These are phyloP conservation scores for Festucalex cinctus DNA, from an alignment of 2,113 vertebrate genomes.

Conservation along the genomic window DNA sequence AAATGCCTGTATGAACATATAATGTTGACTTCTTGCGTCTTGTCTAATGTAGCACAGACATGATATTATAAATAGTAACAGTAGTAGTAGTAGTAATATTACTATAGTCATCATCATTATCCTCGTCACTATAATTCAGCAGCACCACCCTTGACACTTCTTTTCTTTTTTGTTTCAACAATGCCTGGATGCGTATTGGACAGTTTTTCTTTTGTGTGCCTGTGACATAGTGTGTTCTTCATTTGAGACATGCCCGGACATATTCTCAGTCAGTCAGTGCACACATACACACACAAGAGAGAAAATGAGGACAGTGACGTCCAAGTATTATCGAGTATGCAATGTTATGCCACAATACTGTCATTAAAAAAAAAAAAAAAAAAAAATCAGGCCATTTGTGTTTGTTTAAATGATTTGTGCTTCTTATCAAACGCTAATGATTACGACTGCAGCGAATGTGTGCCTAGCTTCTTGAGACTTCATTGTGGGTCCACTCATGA, in stretches of 20 bases:
- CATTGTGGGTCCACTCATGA: neutral
- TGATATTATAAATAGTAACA: no score
- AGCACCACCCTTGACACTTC: neutral
- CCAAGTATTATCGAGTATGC: neutral
- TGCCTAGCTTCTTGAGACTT: neutral
- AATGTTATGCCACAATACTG: neutral
- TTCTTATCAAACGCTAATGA: neutral
- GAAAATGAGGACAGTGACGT: neutral
- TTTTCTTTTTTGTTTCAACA: neutral
- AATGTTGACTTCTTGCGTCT: neutral
- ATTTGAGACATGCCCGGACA: conserved; percentile 53
- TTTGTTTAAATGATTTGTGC: neutral
- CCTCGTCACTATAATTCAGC: neutral
- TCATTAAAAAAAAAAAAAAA: neutral
- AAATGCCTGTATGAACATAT: neutral
- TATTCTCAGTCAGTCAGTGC: conserved; percentile 39
- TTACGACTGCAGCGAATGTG: neutral
- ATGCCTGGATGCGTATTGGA: neutral
- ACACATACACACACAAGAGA: neutral
- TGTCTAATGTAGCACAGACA: no score
- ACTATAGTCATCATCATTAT: no score
- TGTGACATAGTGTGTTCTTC: neutral
- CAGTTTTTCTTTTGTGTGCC: neutral
- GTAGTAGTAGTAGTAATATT: no score
- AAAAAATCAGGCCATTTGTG: neutral